Base-by-base conservation (phyloP, 2,888 invertebrate species). In the Onchidella celtica region DNA sequence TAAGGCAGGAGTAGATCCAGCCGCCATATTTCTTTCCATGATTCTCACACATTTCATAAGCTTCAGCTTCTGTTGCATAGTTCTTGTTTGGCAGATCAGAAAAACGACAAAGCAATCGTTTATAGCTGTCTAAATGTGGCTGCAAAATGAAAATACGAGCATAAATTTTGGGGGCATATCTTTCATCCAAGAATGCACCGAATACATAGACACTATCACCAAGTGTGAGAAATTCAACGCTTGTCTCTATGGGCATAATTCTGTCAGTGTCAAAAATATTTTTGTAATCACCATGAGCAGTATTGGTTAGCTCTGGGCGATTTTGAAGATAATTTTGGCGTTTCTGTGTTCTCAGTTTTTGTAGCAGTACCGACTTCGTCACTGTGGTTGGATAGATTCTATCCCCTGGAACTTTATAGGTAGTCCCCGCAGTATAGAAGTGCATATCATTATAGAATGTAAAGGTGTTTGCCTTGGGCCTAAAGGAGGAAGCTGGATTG, bases 1-100 rank as follows among this genome's bases (percentile, higher is more conserved):
- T 79, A 21, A 79, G 77, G 85, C 92, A 92, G 3, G 90, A 88
- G 66, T 91, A 88, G 68, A 92, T 90, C 87, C 89, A 91, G 27
- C 92, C 93, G 14, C 92, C 92, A 81, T 88, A 92, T 3, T 82
- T 83, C 83, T 89, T 90, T 6, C 87, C 89, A 83, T 93, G 93
- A 84, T 92, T 93, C 80, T 93, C 93, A 85, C 92, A 91, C 91
- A 92, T 90, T 83, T 92, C 91, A 68, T 91, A 89, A 27, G 63
- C 34, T 24, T 73, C 63, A 3, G 79, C 79, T 55, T 29, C 14
- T 14, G 61, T 47, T 27, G 3, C 57, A 17, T 65, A 34, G 29
- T 17, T 36, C 34, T 29, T 59, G 59, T 38, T 57, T 2, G 11
- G 36, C 32, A 11, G 24, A 11, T 24, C 59, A 24, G 36, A 9